phyloP scores from a whole-genome alignment of 2,797 vertebrate species.

The Pantherophis alleghaniensis region DNA sequence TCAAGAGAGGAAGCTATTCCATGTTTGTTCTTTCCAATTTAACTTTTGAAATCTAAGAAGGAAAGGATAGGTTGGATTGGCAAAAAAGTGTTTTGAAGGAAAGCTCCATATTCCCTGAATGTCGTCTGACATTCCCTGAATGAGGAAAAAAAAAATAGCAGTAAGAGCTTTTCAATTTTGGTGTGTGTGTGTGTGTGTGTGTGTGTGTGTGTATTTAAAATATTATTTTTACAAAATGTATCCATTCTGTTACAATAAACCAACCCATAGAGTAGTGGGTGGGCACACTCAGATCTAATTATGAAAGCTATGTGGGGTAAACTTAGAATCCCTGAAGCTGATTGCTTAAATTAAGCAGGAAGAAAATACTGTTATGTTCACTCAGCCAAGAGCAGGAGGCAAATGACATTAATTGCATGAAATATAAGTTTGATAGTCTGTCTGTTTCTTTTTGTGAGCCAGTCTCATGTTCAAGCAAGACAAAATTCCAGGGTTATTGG shows the following conservation, averaged over 20 bases:
- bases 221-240: background rate
- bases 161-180: background rate
- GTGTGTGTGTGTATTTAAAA: background rate
- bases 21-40: background rate
- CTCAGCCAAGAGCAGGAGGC: background rate
- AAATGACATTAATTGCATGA: background rate
- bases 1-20: background rate
- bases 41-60: background rate
- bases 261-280: background rate
- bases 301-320: background rate
- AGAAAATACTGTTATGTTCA: background rate
- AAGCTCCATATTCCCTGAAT: background rate
- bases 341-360: background rate
- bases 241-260: background rate
- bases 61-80: background rate
- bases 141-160: background rate
- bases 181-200: too few species aligned
- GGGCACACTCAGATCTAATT: background rate
- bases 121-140: too few species aligned
- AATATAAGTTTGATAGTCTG: background rate
- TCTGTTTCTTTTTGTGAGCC: background rate
- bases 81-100: background rate
- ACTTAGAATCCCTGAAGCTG: background rate
- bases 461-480: fast-evolving
- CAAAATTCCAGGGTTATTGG: constrained; percentile 12